A percentile compares a stretch with the other conserved stretches of the same genome.
Evolutionary conservation across 2,113 vertebrate genomes (phyloP).

Genomic region (Bos javanicus): DNA sequence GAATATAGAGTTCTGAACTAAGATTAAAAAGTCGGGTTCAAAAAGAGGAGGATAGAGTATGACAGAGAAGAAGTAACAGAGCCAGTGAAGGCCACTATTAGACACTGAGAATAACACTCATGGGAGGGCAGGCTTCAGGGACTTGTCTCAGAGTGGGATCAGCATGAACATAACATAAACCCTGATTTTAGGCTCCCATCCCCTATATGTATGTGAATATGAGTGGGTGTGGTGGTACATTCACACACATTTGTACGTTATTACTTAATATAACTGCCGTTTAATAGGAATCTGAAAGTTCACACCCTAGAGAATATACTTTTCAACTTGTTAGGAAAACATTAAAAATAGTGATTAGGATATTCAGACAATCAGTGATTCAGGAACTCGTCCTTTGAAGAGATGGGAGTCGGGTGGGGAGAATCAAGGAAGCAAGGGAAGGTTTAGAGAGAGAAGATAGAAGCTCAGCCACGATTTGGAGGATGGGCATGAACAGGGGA

Average conservation of each 20-base stretch:
- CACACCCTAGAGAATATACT: background rate
- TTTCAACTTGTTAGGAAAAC: background rate
- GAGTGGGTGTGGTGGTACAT: background rate
- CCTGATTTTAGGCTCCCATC: background rate
- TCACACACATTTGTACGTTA: background rate
- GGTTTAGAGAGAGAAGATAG: background rate
- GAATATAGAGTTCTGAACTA: background rate
- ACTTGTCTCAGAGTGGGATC: background rate
- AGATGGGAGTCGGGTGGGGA: background rate
- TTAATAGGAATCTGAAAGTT: background rate
- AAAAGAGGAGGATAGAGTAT: background rate
- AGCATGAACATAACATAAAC: background rate
- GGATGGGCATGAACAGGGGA: background rate
- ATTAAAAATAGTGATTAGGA: background rate
- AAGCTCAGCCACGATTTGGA: background rate
- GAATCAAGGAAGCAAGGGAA: background rate
- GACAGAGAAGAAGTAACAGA: background rate
- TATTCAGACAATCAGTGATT: background rate
- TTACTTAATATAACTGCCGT: background rate
- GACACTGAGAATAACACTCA: background rate
- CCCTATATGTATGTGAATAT: background rate
- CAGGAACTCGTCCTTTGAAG: background rate
- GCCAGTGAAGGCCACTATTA: background rate
- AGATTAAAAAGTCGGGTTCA: background rate
- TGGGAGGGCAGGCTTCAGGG: background rate